These are phyloP conservation scores for Plotosus lineatus DNA, from an alignment of 2,113 vertebrate species.

Conservation along the genomic window DNA sequence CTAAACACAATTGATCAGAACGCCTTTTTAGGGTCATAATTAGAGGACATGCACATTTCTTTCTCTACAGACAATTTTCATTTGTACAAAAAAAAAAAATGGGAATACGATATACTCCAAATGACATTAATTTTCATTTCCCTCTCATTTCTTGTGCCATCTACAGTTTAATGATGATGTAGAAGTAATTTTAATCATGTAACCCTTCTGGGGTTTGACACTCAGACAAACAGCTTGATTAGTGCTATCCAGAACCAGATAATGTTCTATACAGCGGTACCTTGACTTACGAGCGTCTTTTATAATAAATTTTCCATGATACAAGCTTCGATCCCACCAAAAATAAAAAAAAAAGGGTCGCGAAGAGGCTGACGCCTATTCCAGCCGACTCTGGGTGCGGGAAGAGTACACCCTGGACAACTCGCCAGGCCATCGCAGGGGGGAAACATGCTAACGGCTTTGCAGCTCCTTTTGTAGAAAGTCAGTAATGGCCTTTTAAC, in stretches of 20 bases:
- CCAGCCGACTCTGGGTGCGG: too few species aligned
- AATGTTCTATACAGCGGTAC: too few species aligned
- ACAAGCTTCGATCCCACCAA: too few species aligned
- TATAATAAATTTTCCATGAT: too few species aligned
- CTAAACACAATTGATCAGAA: slow-evolving; percentile 40
- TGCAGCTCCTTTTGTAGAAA: too few species aligned
- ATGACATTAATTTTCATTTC: slow-evolving; percentile 10
- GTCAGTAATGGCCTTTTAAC: too few species aligned
- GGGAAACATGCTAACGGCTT: too few species aligned
- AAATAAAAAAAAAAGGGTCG: too few species aligned
- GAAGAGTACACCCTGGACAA: too few species aligned
- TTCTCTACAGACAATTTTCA: not conserved
- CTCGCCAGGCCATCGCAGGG: too few species aligned
- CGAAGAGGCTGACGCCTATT: too few species aligned
- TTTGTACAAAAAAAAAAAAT: not conserved
- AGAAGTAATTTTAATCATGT: slow-evolving; percentile 18
- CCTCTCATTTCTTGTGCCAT: not conserved
- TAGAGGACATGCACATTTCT: not conserved
- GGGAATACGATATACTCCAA: not conserved
- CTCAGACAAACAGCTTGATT: slow-evolving; percentile 27
- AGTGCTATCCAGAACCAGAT: slow-evolving; percentile 9
- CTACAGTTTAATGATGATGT: slow-evolving; percentile 7
- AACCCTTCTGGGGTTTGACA: slow-evolving; percentile 25
- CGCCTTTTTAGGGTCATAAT: slow-evolving; percentile 45
- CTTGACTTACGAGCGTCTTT: too few species aligned